Conservation (phyloP, 2,797 vertebrate species). For the Dallia pectoralis region DNA sequence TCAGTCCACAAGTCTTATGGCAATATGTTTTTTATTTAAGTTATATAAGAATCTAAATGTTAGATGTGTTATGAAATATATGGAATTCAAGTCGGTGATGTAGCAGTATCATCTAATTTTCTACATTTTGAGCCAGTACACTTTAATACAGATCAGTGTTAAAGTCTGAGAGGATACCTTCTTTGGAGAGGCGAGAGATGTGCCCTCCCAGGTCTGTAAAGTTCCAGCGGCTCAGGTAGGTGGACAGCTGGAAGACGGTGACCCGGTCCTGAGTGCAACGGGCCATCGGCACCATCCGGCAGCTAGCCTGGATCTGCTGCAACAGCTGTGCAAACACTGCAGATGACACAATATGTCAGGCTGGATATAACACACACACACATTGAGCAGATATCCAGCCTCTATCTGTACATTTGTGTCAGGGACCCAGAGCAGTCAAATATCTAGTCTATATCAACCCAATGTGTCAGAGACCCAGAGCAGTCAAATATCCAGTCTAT, state of each 20-base stretch:
- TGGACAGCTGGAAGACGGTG: constrained; percentile 86
- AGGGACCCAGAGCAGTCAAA: not conserved
- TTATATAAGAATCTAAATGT: not conserved
- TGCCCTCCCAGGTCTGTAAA: constrained; percentile 85
- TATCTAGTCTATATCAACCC: not conserved
- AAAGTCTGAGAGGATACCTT: constrained; percentile 72
- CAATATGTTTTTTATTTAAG: no score
- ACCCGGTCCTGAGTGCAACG: constrained; percentile 66
- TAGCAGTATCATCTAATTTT: not conserved
- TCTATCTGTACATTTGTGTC: not conserved
- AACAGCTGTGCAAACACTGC: constrained; percentile 81
- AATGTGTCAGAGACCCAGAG: no score
- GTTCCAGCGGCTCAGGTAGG: constrained; percentile 80
- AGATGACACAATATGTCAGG: constrained; percentile 5
- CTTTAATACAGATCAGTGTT: not conserved
- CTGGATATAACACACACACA: not conserved
- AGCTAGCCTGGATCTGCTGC: constrained; percentile 80
- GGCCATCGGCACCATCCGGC: constrained; percentile 61
- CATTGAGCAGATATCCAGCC: not conserved
- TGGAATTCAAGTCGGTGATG: not conserved
- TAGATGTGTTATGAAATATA: not conserved
- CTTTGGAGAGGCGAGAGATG: constrained; percentile 82
- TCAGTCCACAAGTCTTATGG: not conserved
- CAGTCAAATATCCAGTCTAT: no score
- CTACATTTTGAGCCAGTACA: not conserved